phyloP scores from a whole-genome alignment of 2,888 invertebrate species.

The Callosobruchus maculatus region DNA sequence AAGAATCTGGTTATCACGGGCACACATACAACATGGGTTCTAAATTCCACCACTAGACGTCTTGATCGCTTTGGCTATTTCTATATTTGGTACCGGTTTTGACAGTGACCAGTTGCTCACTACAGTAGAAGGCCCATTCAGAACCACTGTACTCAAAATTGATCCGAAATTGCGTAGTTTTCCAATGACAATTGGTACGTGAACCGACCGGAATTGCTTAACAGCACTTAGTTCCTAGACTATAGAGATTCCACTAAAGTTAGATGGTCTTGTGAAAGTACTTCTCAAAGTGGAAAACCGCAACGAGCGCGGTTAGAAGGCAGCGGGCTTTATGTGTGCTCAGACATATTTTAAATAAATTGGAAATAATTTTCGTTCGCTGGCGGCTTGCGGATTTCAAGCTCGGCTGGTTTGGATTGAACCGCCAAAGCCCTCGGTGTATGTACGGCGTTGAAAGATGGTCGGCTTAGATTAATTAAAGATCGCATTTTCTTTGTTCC shows the following conservation, averaged over 20 bases:
- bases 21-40: no score
- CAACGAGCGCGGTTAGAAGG: background rate
- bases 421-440: background rate
- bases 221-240: background rate
- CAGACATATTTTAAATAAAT: constrained; percentile 2
- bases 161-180: no score
- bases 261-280: background rate
- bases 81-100: no score
- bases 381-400: background rate
- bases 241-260: background rate
- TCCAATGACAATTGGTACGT: no score
- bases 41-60: no score
- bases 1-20: no score
- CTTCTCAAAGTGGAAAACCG: constrained; percentile 1
- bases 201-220: background rate
- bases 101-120: no score
- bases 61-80: no score
- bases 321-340: background rate
- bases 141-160: no score
- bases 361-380: background rate
- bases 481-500: background rate
- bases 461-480: background rate
- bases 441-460: background rate
- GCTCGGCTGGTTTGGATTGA: background rate
- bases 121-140: no score